Conservation (phyloP, 2,797 vertebrate genomes). For the Falco novaeseelandiae region DNA sequence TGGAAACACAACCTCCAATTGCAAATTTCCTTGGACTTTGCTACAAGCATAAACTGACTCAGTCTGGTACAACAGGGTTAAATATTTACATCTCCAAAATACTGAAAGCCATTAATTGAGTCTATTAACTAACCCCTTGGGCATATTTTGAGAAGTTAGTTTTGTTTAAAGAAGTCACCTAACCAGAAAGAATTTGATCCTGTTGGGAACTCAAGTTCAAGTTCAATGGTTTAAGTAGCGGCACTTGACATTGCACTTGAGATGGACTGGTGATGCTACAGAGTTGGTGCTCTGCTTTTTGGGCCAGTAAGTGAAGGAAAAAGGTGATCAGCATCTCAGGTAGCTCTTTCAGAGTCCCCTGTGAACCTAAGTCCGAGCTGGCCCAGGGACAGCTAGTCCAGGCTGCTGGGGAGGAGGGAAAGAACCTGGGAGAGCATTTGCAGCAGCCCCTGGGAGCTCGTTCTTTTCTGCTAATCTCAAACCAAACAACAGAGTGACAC, state of each 20-base stretch:
- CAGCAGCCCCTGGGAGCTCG: neutral
- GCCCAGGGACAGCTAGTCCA: neutral
- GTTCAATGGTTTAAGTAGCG: neutral
- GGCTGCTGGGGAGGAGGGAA: neutral
- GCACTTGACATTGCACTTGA: neutral
- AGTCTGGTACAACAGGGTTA: neutral
- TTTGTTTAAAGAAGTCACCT: neutral
- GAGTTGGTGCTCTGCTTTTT: neutral
- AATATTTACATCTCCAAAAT: neutral
- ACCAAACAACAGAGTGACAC: neutral
- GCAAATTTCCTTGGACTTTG: neutral
- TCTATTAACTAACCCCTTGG: neutral
- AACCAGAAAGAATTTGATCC: neutral
- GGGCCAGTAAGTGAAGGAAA: neutral
- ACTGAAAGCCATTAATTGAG: neutral
- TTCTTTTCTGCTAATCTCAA: neutral
- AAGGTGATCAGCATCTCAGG: neutral
- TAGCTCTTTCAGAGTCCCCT: neutral
- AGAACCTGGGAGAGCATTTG: neutral
- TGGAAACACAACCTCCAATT: neutral
- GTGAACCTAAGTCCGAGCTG: neutral
- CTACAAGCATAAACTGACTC: accelerated
- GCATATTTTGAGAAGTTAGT: neutral
- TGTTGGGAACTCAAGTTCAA: neutral
- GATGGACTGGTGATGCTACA: neutral